Evolutionary conservation across 1,140 invertebrate genomes (phyloP), one percentile per base, ranked within the genome.

Genomic region (Tenebrio molitor): DNA sequence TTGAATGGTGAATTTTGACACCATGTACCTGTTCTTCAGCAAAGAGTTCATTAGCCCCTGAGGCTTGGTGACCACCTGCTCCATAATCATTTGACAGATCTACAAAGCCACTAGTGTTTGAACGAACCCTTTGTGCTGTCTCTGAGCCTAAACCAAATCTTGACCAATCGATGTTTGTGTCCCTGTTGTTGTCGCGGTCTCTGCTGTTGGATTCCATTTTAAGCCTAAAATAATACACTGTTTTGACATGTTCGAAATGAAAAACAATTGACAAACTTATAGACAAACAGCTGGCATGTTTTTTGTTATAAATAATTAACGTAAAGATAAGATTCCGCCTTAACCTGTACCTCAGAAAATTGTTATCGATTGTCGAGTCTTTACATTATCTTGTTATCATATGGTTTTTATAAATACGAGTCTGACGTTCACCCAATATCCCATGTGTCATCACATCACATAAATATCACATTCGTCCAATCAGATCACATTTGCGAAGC

Each of bases 1-100:
- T 65, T 21, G 65, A 8, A 16, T 36, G 17, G 0, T 19, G 19
- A 12, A 1, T 23, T 44, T 39, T 1, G n/a, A 15, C 33, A 19
- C 0, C 15, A 34, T 14, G 21, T 76, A 83, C 94, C 87, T 93
- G 92, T 85, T 95, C 93, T 82, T 95, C 92, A 15, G 93, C 92
- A 84, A 94, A 96, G 33, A 96, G 87, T 84, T 96, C 94, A 84
- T 95, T 95, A 16, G 91, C 90, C 69, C 91, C 91, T 39, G 92
- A 91, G n/a, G 90, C 90, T 83, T 93, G 91, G 82, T 94, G 92
- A 25, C 93, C 92, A 79, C 91, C 91, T 41, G 89, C 87, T 63
- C 88, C 89, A 85, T 91, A 89, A 81, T 90, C 89, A 84, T 89
- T 90, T n/a, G 89, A 89, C 36, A 90, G 84, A 80, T 91, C 89